phyloP scores from a whole-genome alignment of 2,113 vertebrate genomes.

The Amblyopsis rosae region DNA sequence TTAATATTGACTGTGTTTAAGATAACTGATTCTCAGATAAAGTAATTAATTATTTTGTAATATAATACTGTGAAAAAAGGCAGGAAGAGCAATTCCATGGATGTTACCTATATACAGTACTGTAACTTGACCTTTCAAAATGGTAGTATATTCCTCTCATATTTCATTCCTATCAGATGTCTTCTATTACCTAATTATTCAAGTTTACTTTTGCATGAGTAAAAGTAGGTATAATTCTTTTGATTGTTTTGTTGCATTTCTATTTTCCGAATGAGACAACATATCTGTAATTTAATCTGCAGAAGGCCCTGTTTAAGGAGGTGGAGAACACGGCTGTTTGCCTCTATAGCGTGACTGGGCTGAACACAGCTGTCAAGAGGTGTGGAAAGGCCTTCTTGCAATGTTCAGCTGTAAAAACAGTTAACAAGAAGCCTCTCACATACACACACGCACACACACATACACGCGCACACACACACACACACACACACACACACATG shows the following conservation, averaged over 20 bases:
- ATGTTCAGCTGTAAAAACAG: slow-evolving; percentile 74
- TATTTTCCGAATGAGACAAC: neutral
- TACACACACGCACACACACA: neutral
- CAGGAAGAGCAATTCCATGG: too few species aligned
- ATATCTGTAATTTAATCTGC: slow-evolving; percentile 23
- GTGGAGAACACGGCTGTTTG: slow-evolving; percentile 36
- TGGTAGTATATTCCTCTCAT: too few species aligned
- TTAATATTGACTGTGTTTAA: neutral
- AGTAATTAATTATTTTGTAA: too few species aligned
- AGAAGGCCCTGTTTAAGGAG: slow-evolving; percentile 48
- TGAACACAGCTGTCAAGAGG: slow-evolving; percentile 74
- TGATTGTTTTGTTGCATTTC: neutral
- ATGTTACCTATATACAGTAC: too few species aligned
- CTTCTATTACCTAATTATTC: neutral
- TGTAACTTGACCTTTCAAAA: too few species aligned
- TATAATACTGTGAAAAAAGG: too few species aligned
- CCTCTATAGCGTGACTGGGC: slow-evolving; percentile 56
- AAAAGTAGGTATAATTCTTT: too few species aligned
- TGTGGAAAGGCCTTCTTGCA: slow-evolving; percentile 67
- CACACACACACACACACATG: slow-evolving; percentile 8
- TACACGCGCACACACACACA: neutral
- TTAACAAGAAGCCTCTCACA: slow-evolving; percentile 44
- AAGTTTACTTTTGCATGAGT: neutral
- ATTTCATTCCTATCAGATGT: neutral
- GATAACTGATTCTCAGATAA: too few species aligned